phyloP scores from a whole-genome alignment of 2,797 vertebrate genomes.

The Neosilurus mollespiculum region DNA sequence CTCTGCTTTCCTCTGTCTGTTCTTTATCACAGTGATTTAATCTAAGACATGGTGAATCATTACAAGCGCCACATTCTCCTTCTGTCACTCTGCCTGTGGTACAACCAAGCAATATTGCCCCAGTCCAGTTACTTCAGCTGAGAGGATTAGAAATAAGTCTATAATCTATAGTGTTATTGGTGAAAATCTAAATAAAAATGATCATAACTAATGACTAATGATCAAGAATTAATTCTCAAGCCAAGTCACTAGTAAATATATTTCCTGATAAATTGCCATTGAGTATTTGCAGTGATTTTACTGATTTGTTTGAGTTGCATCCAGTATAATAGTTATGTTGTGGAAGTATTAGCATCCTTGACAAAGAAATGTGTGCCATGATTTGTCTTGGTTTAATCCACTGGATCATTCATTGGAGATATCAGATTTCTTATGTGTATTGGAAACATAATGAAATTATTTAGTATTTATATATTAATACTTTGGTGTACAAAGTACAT shows the following conservation, averaged over 20 bases:
- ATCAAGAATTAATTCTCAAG: not conserved
- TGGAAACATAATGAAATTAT: not conserved
- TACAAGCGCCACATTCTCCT: constrained; percentile 29
- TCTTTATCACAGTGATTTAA: constrained; percentile 33
- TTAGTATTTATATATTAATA: not conserved
- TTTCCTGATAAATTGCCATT: not conserved
- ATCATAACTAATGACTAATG: not conserved
- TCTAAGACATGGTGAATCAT: constrained; percentile 23
- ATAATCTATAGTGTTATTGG: not conserved
- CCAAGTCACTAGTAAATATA: not conserved
- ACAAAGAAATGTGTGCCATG: not conserved
- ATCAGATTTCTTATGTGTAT: not conserved
- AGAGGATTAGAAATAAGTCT: not conserved
- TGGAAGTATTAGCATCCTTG: not conserved
- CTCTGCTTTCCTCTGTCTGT: constrained; percentile 16
- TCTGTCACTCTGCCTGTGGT: constrained; percentile 4
- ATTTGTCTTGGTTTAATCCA: not conserved
- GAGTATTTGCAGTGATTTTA: not conserved
- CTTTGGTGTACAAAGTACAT: not conserved
- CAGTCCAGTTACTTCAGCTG: not conserved
- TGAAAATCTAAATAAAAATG: not conserved
- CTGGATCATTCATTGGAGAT: not conserved
- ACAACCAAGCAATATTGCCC: constrained; percentile 22
- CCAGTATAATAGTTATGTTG: not conserved
- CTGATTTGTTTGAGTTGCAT: not conserved